Base-by-base conservation (phyloP, 2,113 vertebrate species). In the Malurus elegans region DNA sequence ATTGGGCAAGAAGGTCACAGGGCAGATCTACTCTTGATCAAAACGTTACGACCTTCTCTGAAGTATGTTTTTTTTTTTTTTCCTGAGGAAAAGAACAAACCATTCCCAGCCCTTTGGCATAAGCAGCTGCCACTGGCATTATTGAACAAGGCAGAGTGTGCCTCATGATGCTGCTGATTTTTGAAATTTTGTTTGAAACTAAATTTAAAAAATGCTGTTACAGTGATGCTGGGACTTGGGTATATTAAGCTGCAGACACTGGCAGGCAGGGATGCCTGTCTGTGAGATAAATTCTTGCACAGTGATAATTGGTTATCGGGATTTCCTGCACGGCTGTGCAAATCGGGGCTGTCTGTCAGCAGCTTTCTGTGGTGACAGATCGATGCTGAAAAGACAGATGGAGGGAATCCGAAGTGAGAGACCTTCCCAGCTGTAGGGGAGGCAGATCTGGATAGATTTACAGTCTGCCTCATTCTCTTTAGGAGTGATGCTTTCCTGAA, bases 341-440 rank as follows among this genome's bases (percentile, higher is more conserved):
- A 78, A 66, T 80, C 26, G 2, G 67, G 60, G 47, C 88, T 2
- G 42, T 89, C 89, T 97, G 95, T 97, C 94, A 93, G 73, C 94
- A 92, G 84, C 89, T 91, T 89, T 88, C 80, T 78, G 73, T 44
- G 73, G 96, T 81, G 91, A 93, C 91, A 95, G 83, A 38, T 79
- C 4, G 0, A 95, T 81, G 95, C 76, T 6, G 38, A 78, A 93
- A 96, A 95, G 96, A 96, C 13, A 26, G 94, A 96, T 96, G 86
- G 88, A 94, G 89, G 93, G 96, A 97, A 95, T 92, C 88, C 57
- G 73, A 96, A 95, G 96, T 28, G n/a, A 91, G 92, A 91, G 94
- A 87, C 92, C 94, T 96, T 96, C 95, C 95, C 95, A 96, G 89
- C 88, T 92, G 65, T 84, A 96, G 40, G 69, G 80, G 91, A 91